Conservation (phyloP, 2,888 invertebrate genomes). For the Tetranychus piercei region DNA sequence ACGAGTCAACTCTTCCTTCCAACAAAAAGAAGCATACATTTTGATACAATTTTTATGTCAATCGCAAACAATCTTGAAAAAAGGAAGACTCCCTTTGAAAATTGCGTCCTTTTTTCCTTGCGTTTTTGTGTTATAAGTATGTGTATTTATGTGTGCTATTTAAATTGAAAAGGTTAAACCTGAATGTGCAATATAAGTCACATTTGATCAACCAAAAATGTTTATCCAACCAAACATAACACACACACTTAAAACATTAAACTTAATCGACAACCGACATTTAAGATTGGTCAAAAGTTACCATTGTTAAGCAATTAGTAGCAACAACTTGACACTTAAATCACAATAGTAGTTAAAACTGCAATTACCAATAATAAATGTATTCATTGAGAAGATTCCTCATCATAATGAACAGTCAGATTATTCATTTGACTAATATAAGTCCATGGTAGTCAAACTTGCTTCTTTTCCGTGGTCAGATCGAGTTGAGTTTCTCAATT, state of each 20-base stretch:
- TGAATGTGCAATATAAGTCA: neutral
- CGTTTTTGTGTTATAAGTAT: neutral
- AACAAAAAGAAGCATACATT: neutral
- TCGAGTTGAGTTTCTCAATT: too few relatives aligned
- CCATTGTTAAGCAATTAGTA: neutral
- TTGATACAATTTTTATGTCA: neutral
- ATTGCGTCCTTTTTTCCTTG: neutral
- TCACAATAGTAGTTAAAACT: too few relatives aligned
- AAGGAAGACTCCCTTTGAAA: neutral
- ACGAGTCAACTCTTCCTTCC: neutral
- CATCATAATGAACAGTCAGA: too few relatives aligned
- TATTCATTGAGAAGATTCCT: too few relatives aligned
- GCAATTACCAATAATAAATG: too few relatives aligned
- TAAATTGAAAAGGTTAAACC: neutral
- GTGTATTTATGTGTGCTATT: neutral
- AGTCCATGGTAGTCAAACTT: too few relatives aligned
- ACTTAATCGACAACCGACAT: too few relatives aligned
- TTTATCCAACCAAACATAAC: neutral
- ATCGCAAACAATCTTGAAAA: neutral
- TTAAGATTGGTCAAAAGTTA: neutral
- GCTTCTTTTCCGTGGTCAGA: too few relatives aligned
- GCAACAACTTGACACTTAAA: neutral
- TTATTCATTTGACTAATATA: too few relatives aligned
- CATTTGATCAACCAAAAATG: slow-evolving; percentile 1
- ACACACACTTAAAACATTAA: neutral